phyloP scores from a whole-genome alignment of 2,797 vertebrate species.

The Characodon lateralis region DNA sequence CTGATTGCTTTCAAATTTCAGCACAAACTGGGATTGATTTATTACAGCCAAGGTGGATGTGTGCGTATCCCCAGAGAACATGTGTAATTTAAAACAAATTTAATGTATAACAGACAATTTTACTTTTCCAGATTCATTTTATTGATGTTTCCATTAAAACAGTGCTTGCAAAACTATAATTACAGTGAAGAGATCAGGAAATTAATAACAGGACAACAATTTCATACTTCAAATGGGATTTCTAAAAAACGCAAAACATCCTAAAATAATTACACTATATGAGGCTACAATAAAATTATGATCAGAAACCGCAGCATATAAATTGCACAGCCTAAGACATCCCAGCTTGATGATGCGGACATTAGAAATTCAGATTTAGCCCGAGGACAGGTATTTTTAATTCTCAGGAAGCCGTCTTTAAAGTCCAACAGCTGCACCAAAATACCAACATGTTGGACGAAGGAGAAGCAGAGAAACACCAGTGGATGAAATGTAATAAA shows the following conservation, averaged over 20 bases:
- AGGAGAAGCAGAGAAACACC: background rate
- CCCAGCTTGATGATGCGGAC: background rate
- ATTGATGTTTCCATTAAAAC: conserved; percentile 1
- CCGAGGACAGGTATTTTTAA: background rate
- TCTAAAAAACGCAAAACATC: background rate
- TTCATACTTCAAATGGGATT: background rate
- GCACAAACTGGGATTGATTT: background rate
- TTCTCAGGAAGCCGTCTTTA: background rate
- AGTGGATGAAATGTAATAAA: no score
- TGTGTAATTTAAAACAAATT: conserved; percentile 4
- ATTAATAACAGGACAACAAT: background rate
- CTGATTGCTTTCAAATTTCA: background rate
- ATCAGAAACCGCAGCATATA: background rate
- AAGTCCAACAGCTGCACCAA: background rate
- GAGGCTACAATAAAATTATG: background rate
- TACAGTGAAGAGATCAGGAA: background rate
- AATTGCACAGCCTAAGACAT: background rate
- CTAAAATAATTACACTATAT: background rate
- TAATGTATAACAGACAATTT: background rate
- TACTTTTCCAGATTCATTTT: background rate
- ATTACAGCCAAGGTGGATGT: background rate
- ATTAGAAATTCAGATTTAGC: conserved; percentile 2
- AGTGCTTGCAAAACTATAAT: background rate
- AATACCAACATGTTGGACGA: conserved; percentile 1
- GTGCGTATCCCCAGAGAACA: background rate